phyloP scores from a whole-genome alignment of 2,113 vertebrate genomes.

The Hassar affinis region DNA sequence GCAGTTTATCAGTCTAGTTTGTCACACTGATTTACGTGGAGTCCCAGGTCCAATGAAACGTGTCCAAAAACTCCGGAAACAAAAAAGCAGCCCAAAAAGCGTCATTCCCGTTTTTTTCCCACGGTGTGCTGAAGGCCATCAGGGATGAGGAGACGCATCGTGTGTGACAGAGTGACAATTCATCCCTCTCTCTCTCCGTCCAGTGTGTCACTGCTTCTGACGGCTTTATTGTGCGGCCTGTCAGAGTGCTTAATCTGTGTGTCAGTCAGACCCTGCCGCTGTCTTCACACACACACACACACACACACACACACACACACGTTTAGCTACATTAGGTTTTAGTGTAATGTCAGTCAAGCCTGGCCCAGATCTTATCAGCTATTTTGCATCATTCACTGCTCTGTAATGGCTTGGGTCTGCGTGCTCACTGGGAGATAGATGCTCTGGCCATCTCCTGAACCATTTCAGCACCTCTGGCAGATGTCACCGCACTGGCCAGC shows the following conservation, averaged over 20 bases:
- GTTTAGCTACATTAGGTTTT: conserved; percentile 79
- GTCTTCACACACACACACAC: conserved; percentile 68
- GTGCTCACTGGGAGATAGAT: conserved; percentile 61
- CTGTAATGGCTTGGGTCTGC: conserved; percentile 56
- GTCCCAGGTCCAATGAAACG: not conserved
- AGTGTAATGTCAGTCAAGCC: conserved; percentile 78
- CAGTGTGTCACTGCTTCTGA: conserved; percentile 87
- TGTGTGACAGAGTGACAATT: conserved; percentile 86
- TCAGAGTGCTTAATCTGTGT: conserved; percentile 87
- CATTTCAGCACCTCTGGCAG: conserved; percentile 72
- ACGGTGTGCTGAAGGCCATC: conserved; percentile 75
- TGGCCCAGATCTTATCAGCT: conserved; percentile 72
- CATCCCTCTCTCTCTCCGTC: conserved; percentile 79
- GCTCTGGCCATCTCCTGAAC: conserved; percentile 72
- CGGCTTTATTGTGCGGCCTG: conserved; percentile 87
- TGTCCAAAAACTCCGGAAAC: not conserved
- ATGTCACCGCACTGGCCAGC: conserved; percentile 70
- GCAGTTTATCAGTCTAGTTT: not conserved
- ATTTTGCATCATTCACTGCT: conserved; percentile 77
- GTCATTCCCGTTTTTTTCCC: conserved; percentile 64
- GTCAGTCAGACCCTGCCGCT: conserved; percentile 77
- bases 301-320: conserved; percentile 61
- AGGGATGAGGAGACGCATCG: conserved; percentile 81
- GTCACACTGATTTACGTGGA: not conserved
- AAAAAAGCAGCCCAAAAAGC: conserved; percentile 23